Evolutionary conservation across 2,888 invertebrate species (phyloP).

Genomic region (Lamellibrachia satsuma): DNA sequence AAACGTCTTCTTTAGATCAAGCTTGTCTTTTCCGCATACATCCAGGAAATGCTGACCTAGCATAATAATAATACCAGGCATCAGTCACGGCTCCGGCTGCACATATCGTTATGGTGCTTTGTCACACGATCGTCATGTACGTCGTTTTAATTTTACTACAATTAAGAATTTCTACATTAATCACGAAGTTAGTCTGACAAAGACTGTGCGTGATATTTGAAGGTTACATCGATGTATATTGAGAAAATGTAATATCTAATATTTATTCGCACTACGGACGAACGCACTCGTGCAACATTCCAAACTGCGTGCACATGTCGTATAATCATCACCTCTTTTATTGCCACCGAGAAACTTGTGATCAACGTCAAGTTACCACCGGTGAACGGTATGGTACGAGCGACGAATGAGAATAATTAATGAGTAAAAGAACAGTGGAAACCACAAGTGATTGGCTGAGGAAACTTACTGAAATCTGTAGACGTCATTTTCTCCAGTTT

Average conservation of each 20-base stretch:
- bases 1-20: neutral
- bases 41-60: neutral
- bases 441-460: neutral
- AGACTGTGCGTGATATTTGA: neutral
- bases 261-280: too few species aligned
- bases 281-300: neutral
- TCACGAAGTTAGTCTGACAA: neutral
- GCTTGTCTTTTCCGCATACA: neutral
- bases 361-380: neutral
- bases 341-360: neutral
- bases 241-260: too few species aligned
- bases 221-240: neutral
- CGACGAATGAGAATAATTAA: neutral
- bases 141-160: neutral
- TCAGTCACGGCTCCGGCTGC: neutral
- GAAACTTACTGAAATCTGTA: neutral
- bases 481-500: neutral
- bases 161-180: neutral
- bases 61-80: neutral
- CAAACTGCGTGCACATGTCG: too few species aligned
- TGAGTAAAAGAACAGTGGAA: neutral
- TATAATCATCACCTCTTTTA: neutral
- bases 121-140: neutral
- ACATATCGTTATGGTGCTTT: neutral
- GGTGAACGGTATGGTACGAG: neutral